These are phyloP conservation scores for Lanius ludovicianus DNA, from an alignment of 2,113 vertebrate genomes.

Conservation along the genomic window DNA sequence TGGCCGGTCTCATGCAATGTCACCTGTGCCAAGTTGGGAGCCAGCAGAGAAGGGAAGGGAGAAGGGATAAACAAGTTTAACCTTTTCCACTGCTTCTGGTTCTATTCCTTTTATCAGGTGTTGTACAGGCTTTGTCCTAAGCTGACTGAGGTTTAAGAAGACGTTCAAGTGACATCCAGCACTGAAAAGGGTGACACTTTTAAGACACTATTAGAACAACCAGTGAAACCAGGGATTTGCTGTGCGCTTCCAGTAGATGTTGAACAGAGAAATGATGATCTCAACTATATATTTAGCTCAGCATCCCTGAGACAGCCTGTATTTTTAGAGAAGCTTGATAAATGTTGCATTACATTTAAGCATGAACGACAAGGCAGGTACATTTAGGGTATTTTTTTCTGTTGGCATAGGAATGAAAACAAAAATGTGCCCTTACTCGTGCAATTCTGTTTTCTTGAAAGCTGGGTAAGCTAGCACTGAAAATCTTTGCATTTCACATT, in stretches of 20 bases:
- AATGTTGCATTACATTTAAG: conserved; percentile 51
- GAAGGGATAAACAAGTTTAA: background rate
- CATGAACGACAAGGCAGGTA: background rate
- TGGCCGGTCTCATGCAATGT: background rate
- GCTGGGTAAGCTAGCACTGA: background rate
- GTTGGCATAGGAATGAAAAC: background rate
- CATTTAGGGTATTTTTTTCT: background rate
- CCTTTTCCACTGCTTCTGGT: background rate
- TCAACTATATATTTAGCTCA: conserved; percentile 57
- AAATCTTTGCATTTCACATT: conserved; percentile 27
- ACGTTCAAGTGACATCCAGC: background rate
- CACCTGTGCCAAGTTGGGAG: background rate
- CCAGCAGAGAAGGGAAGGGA: background rate
- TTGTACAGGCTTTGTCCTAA: background rate
- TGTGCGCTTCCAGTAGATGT: background rate
- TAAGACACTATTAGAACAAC: background rate
- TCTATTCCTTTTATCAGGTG: background rate
- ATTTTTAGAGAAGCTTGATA: conserved; percentile 60
- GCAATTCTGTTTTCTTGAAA: background rate
- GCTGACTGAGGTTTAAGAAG: background rate
- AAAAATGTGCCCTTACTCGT: background rate
- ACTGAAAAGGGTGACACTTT: background rate
- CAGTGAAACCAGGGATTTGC: background rate
- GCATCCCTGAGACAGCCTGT: conserved; percentile 39
- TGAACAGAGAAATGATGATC: conserved; percentile 27